These are phyloP conservation scores for Drosophila bifasciata DNA, from an alignment of 1,140 invertebrate genomes.

Conservation along the genomic window DNA sequence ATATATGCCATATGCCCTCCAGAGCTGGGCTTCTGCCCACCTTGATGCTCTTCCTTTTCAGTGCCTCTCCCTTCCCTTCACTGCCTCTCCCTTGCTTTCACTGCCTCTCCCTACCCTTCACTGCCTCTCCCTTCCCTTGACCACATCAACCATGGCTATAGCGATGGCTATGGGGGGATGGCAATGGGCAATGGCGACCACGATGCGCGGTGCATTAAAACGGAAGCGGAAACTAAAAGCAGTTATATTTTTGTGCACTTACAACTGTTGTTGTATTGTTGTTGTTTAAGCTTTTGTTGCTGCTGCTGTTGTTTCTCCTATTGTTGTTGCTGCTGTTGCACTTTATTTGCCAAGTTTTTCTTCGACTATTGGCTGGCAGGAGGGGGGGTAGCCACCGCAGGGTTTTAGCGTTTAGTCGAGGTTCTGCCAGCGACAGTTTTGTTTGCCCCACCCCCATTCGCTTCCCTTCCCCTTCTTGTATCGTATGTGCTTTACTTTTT, in stretches of 20 bases:
- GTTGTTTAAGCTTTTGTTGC: conserved; percentile 23
- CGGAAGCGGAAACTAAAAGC: conserved; percentile 77
- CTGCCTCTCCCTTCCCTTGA: conserved; percentile 16
- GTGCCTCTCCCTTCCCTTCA: too few species aligned
- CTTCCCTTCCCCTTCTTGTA: too few species aligned
- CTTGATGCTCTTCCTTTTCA: too few species aligned
- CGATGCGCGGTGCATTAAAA: conserved; percentile 70
- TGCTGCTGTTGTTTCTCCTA: conserved; percentile 19
- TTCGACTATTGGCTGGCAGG: conserved; percentile 32
- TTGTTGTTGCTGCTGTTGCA: conserved; percentile 3
- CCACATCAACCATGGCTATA: conserved; percentile 31
- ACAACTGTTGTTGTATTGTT: conserved; percentile 44
- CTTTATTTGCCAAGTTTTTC: conserved; percentile 53
- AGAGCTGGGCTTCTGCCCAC: too few species aligned
- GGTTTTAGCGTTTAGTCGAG: conserved; percentile 43
- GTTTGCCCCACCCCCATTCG: conserved; percentile 15
- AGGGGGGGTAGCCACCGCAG: too few species aligned
- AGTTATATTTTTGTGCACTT: conserved; percentile 76
- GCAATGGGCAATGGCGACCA: conserved; percentile 29
- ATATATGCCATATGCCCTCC: too few species aligned
- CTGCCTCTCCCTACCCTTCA: too few species aligned
- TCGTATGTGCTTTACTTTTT: conserved; percentile 4
- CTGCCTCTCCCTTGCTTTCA: too few species aligned
- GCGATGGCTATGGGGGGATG: too few species aligned
- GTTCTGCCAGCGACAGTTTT: conserved; percentile 27